phyloP scores from a whole-genome alignment of 2,113 vertebrate species.

The Zeus faber region DNA sequence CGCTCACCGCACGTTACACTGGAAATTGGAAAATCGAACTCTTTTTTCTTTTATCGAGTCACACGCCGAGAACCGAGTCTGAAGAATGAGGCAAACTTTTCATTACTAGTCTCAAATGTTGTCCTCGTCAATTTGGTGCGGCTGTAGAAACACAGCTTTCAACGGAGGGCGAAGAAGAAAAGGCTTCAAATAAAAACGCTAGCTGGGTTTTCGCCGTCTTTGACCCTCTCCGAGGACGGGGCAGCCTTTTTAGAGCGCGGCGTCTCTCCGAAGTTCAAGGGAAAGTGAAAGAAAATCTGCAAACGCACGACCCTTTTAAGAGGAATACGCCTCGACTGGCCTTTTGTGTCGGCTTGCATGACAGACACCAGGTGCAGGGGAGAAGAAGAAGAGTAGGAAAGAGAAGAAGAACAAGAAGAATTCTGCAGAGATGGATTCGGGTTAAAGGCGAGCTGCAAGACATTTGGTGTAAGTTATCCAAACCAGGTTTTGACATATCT shows the following conservation, averaged over 20 bases:
- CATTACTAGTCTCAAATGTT: no score
- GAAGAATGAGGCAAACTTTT: no score
- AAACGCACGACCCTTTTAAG: conserved; percentile 66
- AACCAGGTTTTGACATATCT: no score
- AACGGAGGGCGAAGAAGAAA: no score
- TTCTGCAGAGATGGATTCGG: background rate
- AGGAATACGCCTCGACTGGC: conserved; percentile 63
- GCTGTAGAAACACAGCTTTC: no score
- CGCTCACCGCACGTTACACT: no score
- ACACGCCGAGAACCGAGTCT: no score
- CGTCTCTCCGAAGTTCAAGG: conserved; percentile 62
- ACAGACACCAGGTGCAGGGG: conserved; percentile 70
- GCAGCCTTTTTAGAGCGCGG: conserved; percentile 45
- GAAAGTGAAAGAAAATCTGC: conserved; percentile 68
- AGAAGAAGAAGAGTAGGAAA: background rate
- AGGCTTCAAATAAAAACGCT: background rate
- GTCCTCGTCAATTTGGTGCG: no score
- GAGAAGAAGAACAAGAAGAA: background rate
- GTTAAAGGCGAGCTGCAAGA: background rate
- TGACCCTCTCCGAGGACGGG: conserved; percentile 24
- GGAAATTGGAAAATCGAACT: no score
- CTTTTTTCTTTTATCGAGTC: no score
- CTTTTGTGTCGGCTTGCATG: conserved; percentile 65
- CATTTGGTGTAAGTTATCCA: no score
- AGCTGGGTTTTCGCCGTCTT: conserved; percentile 30